These are phyloP conservation scores for Drosophila nebulosa DNA, from an alignment of 1,140 invertebrate genomes.

Conservation along the genomic window DNA sequence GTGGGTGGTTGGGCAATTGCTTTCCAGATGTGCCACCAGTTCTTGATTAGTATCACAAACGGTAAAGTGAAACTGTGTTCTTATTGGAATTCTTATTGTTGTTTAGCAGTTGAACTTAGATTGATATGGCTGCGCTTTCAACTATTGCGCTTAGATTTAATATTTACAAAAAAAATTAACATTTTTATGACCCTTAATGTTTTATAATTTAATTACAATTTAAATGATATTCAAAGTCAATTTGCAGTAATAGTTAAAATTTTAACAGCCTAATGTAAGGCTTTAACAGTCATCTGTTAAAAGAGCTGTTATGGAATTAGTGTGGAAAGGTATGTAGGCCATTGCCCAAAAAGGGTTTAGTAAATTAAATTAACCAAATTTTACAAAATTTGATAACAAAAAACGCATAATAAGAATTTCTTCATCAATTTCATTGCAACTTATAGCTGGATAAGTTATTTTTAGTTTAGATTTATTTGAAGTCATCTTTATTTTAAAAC, in stretches of 20 bases:
- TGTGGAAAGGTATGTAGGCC: background rate
- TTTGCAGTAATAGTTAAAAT: constrained; percentile 16
- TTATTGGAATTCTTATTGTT: background rate
- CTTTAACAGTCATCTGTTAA: constrained; percentile 21
- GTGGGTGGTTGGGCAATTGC: background rate
- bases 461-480: too few relatives aligned
- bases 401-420: too few relatives aligned
- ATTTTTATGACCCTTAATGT: background rate
- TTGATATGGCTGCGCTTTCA: background rate
- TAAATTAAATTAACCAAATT: background rate
- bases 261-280: constrained; percentile 16
- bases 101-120: background rate
- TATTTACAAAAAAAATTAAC: background rate
- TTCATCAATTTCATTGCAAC: too few relatives aligned
- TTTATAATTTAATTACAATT: background rate
- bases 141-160: background rate
- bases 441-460: too few relatives aligned
- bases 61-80: background rate
- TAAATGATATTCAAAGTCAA: constrained; percentile 3
- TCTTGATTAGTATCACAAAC: background rate
- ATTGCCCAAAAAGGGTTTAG: background rate
- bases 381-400: too few relatives aligned
- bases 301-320: background rate
- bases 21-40: background rate
- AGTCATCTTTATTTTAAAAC: too few relatives aligned